These are phyloP conservation scores for Oncorhynchus keta DNA, from an alignment of 2,113 vertebrate genomes.

Conservation along the genomic window DNA sequence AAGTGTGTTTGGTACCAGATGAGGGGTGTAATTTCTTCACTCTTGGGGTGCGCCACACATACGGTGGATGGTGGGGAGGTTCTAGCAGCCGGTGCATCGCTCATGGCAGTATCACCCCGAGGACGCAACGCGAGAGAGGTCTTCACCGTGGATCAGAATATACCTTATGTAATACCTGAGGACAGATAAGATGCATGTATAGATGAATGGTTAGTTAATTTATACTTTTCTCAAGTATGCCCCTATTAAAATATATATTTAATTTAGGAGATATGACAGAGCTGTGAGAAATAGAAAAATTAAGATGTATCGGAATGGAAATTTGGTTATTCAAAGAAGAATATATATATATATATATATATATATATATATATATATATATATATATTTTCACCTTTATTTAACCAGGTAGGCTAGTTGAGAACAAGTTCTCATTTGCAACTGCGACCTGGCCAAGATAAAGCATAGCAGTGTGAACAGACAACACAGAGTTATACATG, in stretches of 20 bases:
- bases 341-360: too few species aligned
- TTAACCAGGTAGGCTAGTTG: too few species aligned
- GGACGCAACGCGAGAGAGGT: conserved; percentile 75
- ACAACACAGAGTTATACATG: too few species aligned
- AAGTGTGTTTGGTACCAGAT: not conserved
- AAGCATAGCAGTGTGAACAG: too few species aligned
- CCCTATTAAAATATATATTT: too few species aligned
- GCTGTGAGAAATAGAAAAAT: not conserved
- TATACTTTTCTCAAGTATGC: too few species aligned
- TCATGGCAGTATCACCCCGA: conserved; percentile 71
- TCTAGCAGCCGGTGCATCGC: conserved; percentile 37
- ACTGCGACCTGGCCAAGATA: too few species aligned
- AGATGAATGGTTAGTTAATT: too few species aligned
- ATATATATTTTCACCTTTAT: too few species aligned
- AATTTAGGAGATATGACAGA: too few species aligned
- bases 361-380: not conserved
- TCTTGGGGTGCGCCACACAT: conserved; percentile 39
- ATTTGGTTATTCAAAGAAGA: not conserved
- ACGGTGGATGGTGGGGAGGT: conserved; percentile 10
- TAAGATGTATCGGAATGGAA: not conserved
- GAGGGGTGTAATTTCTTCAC: conserved; percentile 13
- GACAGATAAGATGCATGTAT: conserved; percentile 81
- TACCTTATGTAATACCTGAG: conserved; percentile 80
- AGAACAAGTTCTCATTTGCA: too few species aligned
- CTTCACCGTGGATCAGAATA: conserved; percentile 83